Evolutionary conservation across 2,113 vertebrate genomes (phyloP), one percentile per base, ranked within the genome.

Genomic region (Caloenas nicobarica): DNA sequence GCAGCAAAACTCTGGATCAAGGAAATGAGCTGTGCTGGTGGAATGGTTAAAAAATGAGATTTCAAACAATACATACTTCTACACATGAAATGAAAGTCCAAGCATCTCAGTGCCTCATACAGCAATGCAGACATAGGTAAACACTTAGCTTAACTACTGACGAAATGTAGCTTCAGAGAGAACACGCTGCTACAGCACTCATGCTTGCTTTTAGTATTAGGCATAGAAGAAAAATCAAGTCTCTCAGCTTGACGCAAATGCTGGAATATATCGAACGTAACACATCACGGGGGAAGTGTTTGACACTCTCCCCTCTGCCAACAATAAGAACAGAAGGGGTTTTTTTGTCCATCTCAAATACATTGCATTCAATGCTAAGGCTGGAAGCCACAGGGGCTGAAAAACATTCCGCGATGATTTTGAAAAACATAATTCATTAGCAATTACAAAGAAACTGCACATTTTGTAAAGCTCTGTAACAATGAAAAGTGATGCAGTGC

Each of bases 371-470:
- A 81, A 9, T 46, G 62, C 15, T 46, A 57, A 58, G 29, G 58
- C 56, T 80, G 71, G n/a, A 70, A 91, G 60, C 76, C 86, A 88
- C 31, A 50, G 54, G 60, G n/a, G 53, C 8, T 42, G 58, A 81
- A 77, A 93, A 93, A 77, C 62, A 83, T 82, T 80, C 77, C 48
- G 62, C 0, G 1, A 19, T 33, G 25, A 86, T 86, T 88, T 70
- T 83, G 46, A 78, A 93, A 92, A 91, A 38, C 11, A 28, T 71
- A 93, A 89, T 83, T 96, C 50, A 73, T 89, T 92, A 79, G 54
- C 66, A 95, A 85, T 95, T 93, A 89, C 14, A 80, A 77, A 91
- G 76, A 79, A 96, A 86, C 38, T 51, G 29, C 61, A 89, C 70
- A 58, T 83, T 83, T 88, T 82, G 71, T 83, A 86, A 86, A 96